Evolutionary conservation across 2,113 vertebrate species (phyloP).

Genomic region (Bothrops jararaca): DNA sequence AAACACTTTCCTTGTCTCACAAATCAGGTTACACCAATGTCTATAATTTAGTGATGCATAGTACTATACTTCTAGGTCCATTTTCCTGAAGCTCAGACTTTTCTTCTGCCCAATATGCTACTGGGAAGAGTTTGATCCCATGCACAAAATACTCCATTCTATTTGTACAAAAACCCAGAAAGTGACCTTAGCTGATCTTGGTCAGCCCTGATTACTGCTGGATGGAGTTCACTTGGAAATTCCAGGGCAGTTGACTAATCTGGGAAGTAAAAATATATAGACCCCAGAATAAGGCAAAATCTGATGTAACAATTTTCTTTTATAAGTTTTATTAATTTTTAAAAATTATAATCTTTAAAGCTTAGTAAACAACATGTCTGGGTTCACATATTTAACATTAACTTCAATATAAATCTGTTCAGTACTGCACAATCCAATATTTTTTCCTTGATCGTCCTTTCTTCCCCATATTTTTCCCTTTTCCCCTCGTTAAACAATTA

Average conservation of each 20-base stretch:
- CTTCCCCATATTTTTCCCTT: too few species aligned
- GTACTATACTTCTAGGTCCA: not conserved
- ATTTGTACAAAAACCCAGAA: not conserved
- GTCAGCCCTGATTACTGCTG: not conserved
- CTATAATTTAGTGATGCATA: not conserved
- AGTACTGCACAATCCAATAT: too few species aligned
- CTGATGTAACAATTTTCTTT: not conserved
- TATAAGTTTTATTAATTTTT: too few species aligned
- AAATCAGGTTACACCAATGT: not conserved
- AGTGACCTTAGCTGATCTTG: not conserved
- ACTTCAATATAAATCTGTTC: too few species aligned
- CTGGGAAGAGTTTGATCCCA: constrained; percentile 1
- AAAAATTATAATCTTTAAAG: too few species aligned
- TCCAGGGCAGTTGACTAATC: not conserved
- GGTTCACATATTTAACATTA: too few species aligned
- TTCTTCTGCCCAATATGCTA: not conserved
- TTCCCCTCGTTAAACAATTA: too few species aligned
- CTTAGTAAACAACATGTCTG: too few species aligned
- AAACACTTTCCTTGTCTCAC: not conserved
- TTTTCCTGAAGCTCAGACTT: not conserved
- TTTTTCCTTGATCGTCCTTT: too few species aligned
- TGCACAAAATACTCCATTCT: not conserved
- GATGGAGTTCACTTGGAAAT: not conserved
- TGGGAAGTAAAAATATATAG: not conserved
- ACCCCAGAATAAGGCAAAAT: not conserved